Base-by-base conservation (phyloP, 2,113 vertebrate species). In the Atrichornis clamosus region DNA sequence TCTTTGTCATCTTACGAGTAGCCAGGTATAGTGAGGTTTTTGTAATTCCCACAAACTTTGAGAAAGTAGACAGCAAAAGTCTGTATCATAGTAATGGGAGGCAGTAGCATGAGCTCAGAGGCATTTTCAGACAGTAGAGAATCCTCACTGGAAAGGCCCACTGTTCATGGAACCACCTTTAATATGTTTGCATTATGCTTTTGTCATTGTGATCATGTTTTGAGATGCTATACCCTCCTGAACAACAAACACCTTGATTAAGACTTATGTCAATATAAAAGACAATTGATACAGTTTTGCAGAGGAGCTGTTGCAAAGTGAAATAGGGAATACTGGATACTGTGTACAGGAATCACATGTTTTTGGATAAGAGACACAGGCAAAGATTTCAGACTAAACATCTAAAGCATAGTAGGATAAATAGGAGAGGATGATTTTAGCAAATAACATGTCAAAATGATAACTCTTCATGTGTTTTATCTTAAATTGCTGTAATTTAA, bases 401-500 rank as follows among this genome's bases (percentile, higher is more conserved):
- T 64, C 30, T 47, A 42, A 35, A 87, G 15, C 35, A 19, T 8
- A 37, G 7, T 28, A 65, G 15, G 50, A 26, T 42, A 68, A 75
- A 64, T 41, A 35, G 41, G 10, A 88, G 46, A 80, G 16, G 60
- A 82, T 35, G 10, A 22, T 82, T 92, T 89, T 55, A 79, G 62
- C 37, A 93, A 82, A 87, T 19, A 68, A 14, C 17, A 49, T 44
- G 26, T 52, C 62, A 76, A 85, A 93, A 90, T 67, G 35, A 42
- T 82, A 79, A 85, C n/a, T 70, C 12, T 30, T 79, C 16, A 4
- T 41, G 49, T 70, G 35, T 80, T 93, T 86, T 90, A 62, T 37
- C 64, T 83, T 86, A 86, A 86, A 90, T 83, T 86, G 46, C 83
- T 88, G 24, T 83, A 90, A 93, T 88, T 93, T 69, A 86, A 65